phyloP scores from a whole-genome alignment of 1,140 invertebrate species.

The Zaprionus tsacasi region DNA sequence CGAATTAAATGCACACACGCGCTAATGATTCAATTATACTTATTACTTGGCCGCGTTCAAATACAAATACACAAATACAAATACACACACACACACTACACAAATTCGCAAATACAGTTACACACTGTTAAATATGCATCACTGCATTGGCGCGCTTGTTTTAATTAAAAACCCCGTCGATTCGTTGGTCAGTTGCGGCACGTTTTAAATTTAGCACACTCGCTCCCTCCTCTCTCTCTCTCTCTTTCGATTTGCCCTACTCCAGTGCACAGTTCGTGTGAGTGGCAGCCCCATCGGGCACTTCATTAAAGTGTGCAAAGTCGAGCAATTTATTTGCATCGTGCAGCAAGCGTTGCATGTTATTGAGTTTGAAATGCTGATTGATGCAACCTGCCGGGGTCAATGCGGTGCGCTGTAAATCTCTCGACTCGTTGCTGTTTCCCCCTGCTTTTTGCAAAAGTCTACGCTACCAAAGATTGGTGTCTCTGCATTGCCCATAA shows the following conservation, averaged over 20 bases:
- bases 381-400: constrained; percentile 38
- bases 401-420: constrained; percentile 47
- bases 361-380: constrained; percentile 51
- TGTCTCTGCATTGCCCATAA: constrained; percentile 24
- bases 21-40: constrained; percentile 82
- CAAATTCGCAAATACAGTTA: constrained; percentile 41
- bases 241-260: not conserved
- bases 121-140: constrained; percentile 52
- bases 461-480: constrained; percentile 15
- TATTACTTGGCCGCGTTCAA: constrained; percentile 53
- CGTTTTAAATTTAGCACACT: constrained; percentile 74
- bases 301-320: constrained; percentile 77
- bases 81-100: constrained; percentile 15
- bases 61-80: constrained; percentile 26
- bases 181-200: constrained; percentile 61
- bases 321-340: constrained; percentile 76
- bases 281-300: constrained; percentile 31
- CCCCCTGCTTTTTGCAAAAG: not conserved
- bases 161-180: constrained; percentile 71
- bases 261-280: not conserved
- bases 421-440: not conserved
- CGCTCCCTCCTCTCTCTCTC: not conserved
- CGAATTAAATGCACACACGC: constrained; percentile 76
- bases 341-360: constrained; percentile 50
- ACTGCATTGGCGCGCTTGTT: constrained; percentile 35